Base-by-base conservation (phyloP, 2,888 invertebrate species). In the Pseudanteris insignis region DNA sequence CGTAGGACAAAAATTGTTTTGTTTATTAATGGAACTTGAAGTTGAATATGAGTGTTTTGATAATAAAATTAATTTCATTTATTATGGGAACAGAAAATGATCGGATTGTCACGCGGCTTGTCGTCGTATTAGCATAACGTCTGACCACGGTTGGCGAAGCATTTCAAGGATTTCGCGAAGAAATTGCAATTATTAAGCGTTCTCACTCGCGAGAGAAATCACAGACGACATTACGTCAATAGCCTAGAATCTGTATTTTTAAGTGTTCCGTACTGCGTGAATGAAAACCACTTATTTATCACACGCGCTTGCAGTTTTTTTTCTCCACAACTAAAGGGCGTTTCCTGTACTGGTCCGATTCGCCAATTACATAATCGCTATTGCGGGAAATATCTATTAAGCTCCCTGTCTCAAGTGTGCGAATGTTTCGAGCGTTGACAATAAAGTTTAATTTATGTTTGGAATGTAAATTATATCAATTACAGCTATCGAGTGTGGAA, bases 171-270 rank as follows among this genome's bases (percentile, higher is more conserved):
- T 50, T 44, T 43, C 14, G 29, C 26, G 21, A 15, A 36, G 57
- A 38, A 62, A 46, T 57, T 28, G 32, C 30, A 34, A 10, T 24
- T 44, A 26, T 43, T 25, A 33, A 32, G 26, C 21, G 32, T 28
- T 48, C 38, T 21, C 12, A 38, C 30, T 54, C 32, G 50, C 44
- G 30, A 48, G 54, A 46, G 61, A 61, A 55, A 50, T 50, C 24
- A 28, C 37, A 25, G 25, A 26, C 40, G 48, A 57, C 46, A 44
- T 63, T 58, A 58, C 63, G 63, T 63, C 63, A 58, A 63, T 54
- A 48, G 18, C 54, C 63, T 54, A 58, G 63, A 54, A 63, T 58
- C 43, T 30, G 50, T 54, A 63, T 63, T 63, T 63, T 54, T 63
- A 32, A 37, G 12, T 26, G 15, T 24, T 36, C 10, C 10, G 14